Evolutionary conservation across 1,140 invertebrate genomes (phyloP).

Genomic region (Anoplophora glabripennis): DNA sequence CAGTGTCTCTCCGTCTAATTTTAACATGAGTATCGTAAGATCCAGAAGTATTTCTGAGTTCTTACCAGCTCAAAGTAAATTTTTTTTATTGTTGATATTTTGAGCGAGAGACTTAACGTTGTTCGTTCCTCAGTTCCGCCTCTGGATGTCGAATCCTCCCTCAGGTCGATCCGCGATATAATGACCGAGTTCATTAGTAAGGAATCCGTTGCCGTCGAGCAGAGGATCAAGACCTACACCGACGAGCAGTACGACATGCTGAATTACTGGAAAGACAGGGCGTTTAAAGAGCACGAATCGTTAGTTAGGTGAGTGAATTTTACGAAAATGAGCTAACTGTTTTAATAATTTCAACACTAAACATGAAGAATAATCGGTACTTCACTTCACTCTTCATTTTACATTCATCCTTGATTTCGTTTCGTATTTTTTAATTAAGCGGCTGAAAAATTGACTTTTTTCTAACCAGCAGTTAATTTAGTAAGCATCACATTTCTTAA

Average conservation of each 20-base stretch:
- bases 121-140: constrained; percentile 29
- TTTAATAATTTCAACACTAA: not conserved
- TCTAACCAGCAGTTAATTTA: too few relatives aligned
- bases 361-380: not conserved
- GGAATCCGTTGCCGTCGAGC: constrained; percentile 51
- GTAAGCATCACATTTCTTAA: too few relatives aligned
- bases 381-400: too few relatives aligned
- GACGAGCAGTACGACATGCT: constrained; percentile 54
- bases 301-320: constrained; percentile 43
- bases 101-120: not conserved
- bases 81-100: not conserved
- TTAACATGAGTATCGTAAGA: not conserved
- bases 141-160: constrained; percentile 41
- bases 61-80: not conserved
- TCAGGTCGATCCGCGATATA: constrained; percentile 53
- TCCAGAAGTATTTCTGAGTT: not conserved
- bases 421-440: too few relatives aligned
- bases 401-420: too few relatives aligned
- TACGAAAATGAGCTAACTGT: not conserved
- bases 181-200: constrained; percentile 51
- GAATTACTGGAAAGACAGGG: constrained; percentile 52
- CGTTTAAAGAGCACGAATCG: constrained; percentile 52
- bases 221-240: constrained; percentile 53
- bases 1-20: not conserved
- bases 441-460: too few relatives aligned